phyloP scores from a whole-genome alignment of 2,888 invertebrate species.

The Drosophila yooni region DNA sequence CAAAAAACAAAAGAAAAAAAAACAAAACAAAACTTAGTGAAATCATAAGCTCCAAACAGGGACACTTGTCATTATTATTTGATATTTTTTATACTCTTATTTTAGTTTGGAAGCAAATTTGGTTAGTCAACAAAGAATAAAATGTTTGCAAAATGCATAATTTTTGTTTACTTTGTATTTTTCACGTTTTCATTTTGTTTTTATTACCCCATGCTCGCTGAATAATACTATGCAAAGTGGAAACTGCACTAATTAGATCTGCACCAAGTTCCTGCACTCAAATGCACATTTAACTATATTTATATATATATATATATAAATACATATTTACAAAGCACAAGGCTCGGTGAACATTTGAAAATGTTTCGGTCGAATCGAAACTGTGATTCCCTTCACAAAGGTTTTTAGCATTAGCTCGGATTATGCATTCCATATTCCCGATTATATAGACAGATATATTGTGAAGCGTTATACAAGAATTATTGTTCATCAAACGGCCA shows the following conservation, averaged over 20 bases:
- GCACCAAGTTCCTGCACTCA: conserved; percentile 74
- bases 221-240: conserved; percentile 23
- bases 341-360: conserved; percentile 28
- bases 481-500: conserved; percentile 43
- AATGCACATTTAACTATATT: conserved; percentile 61
- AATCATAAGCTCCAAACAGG: conserved; percentile 51
- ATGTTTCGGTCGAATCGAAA: conserved; percentile 38
- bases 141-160: conserved; percentile 65
- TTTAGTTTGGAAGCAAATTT: conserved; percentile 70
- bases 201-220: conserved; percentile 47
- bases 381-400: conserved; percentile 33
- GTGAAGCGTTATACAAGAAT: conserved; percentile 2
- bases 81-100: conserved; percentile 58
- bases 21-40: conserved; percentile 46
- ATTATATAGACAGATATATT: conserved; percentile 9
- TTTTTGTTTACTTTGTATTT: conserved; percentile 24
- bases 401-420: conserved; percentile 5
- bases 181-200: conserved; percentile 13
- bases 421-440: conserved; percentile 3
- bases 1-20: conserved; percentile 5
- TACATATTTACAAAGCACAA: conserved; percentile 63
- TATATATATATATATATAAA: conserved; percentile 34
- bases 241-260: conserved; percentile 65
- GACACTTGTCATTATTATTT: conserved; percentile 67
- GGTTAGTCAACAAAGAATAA: conserved; percentile 71